Evolutionary conservation across 2,888 invertebrate species (phyloP), one percentile per base, ranked within the genome.

Genomic region (Schizotus pectinicornis): DNA sequence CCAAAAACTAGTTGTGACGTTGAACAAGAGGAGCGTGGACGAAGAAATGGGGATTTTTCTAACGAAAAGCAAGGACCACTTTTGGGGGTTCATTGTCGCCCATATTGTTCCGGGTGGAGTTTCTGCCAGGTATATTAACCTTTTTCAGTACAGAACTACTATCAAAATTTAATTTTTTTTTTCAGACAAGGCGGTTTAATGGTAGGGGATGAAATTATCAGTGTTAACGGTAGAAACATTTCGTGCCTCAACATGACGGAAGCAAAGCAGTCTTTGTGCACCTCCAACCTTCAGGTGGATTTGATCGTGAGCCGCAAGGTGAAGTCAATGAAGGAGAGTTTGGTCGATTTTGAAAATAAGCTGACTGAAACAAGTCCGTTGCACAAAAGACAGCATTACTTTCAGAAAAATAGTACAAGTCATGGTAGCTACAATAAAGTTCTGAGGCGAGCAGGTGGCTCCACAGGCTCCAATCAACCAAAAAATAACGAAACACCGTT

Each of bases 191-290:
- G 94, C 0, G 84, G 94, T 33, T 85, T 99, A 43, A 86, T 89
- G 38, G 90, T 94, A 0, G 96, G 95, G 0, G 98, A 99, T 79
- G 89, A 98, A 77, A 92, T 98, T 60, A 86, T 97, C 48, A 92
- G 92, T 50, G 96, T 98, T 58, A 97, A 98, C 79, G 92, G 92
- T 37, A 87, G 86, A 73, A 86, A 91, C 56, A 81, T 95, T 59
- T 84, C 89, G 52, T 90, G 90, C 1, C 81, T 94, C 56, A 85
- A 86, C 47, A 87, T 88, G n/a, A 80, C 86, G 51, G 87, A 88
- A 77, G 90, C 89, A 5, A 70, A 86, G 69, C 86, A 86, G 76
- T 84, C 86, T n/a, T 79, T 89, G 3, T 83, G 84, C 64, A 85
- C 84, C 32, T 85, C 84, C 0, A 81, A 85, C 12, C 80, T 85